Evolutionary conservation across 2,797 vertebrate genomes (phyloP).

Genomic region (Characodon lateralis): DNA sequence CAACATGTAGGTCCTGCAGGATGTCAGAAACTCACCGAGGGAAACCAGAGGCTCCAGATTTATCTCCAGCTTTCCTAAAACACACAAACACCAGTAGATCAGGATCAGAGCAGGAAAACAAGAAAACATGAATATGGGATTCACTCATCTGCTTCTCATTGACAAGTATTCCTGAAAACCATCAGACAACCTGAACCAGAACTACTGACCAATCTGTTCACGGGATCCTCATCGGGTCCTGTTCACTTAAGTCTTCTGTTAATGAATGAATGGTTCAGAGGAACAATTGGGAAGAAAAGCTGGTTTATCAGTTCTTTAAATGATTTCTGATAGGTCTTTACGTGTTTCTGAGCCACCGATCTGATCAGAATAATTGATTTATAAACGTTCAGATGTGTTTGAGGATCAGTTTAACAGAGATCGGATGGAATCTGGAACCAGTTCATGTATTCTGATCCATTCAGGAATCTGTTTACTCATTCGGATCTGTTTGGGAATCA

Average conservation of each 20-base stretch:
- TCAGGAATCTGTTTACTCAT: background rate
- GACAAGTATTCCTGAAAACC: background rate
- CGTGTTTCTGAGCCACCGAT: background rate
- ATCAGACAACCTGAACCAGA: no score
- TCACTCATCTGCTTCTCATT: background rate
- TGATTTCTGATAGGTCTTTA: background rate
- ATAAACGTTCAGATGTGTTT: background rate
- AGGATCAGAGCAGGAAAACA: background rate
- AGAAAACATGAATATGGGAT: background rate
- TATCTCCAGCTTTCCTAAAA: constrained; percentile 76
- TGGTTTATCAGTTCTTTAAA: background rate
- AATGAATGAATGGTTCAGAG: no score
- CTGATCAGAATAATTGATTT: background rate
- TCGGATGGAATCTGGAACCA: no score
- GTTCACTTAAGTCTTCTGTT: background rate
- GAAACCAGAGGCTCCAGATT: constrained; percentile 67
- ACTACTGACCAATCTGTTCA: background rate
- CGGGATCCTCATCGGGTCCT: background rate
- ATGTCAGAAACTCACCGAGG: constrained; percentile 56
- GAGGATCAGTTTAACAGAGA: no score
- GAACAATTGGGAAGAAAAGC: background rate
- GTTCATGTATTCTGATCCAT: no score
- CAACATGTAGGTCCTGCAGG: background rate
- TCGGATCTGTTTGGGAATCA: background rate
- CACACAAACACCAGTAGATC: background rate